Conservation (phyloP, 2,797 vertebrate genomes). For the Sebastes elongatus region DNA sequence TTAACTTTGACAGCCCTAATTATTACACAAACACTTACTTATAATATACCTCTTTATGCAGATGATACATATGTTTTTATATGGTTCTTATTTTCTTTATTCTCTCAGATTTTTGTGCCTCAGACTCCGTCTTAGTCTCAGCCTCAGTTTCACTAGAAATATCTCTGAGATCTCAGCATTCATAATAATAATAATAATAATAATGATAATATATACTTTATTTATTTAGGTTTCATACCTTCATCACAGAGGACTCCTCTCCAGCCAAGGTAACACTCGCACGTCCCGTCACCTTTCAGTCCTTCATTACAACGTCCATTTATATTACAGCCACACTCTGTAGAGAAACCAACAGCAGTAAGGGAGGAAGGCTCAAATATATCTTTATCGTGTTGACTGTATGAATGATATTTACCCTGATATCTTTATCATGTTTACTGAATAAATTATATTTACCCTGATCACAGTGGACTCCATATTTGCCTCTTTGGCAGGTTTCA, state of each 20-base stretch:
- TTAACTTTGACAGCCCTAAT: no score
- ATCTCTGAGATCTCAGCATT: no score
- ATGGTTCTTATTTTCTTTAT: no score
- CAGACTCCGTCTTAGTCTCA: no score
- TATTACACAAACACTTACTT: no score
- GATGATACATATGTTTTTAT: no score
- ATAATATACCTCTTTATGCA: no score
- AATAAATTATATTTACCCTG: constrained; percentile 75
- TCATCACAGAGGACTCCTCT: constrained; percentile 84
- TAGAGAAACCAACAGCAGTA: not conserved
- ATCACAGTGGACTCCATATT: constrained; percentile 88
- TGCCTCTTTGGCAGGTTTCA: constrained; percentile 84
- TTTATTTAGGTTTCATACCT: constrained; percentile 25
- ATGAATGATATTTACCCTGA: no score
- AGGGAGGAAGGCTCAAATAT: not conserved
- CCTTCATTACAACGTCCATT: constrained; percentile 89
- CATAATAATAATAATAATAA: not conserved
- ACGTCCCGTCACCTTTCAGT: constrained; percentile 86
- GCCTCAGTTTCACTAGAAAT: no score
- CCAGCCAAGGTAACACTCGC: constrained; percentile 90
- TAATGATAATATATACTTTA: not conserved
- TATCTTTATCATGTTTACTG: no score
- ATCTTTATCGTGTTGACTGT: not conserved
- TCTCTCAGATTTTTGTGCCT: not conserved
- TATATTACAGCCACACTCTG: constrained; percentile 85